Evolutionary conservation across 2,888 invertebrate species (phyloP), one percentile per base, ranked within the genome.

Genomic region (Ophion slaviceki): DNA sequence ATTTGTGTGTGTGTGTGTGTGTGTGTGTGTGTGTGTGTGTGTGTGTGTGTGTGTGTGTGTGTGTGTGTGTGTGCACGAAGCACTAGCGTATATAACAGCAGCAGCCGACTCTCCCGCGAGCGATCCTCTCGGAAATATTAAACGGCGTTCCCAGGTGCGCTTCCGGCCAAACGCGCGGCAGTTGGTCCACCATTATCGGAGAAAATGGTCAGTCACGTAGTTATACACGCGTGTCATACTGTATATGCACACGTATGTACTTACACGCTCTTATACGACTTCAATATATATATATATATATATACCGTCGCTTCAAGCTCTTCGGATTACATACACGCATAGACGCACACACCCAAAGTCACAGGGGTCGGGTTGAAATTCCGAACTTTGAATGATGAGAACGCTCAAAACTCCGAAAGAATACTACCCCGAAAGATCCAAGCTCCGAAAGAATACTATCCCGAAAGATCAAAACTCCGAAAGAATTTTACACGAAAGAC

Each of bases 111-210:
- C 72, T 80, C 64, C 74, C 77, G 70, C 87, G 87, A 89, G 89
- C 90, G 88, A 88, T 90, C 88, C 87, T 87, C 85, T 68, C 77
- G 88, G 89, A 89, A 91, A 89, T 91, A 91, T 91, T 89, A 89
- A 87, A 90, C 89, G 89, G 89, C 88, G 90, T 90, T 89, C 89
- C 88, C 92, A 92, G 92, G 91, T 92, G 92, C 88, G 90, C 89
- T 87, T 78, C 82, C 82, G 85, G 80, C 70, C 79, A 75, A 75
- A 82, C 84, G 84, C 86, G 84, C 85, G 89, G 87, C 90, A 90
- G 90, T 90, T 91, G 91, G 91, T 91, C 90, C 92, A 90, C 92
- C 91, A 91, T 89, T 89, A 89, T 89, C 90, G 88, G 88, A 85
- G 89, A 90, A 90, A 91, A 90, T 90, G 88, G 91, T 90, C 88